phyloP scores from a whole-genome alignment of 2,113 vertebrate genomes.

The Nyctibius bracteatus region DNA sequence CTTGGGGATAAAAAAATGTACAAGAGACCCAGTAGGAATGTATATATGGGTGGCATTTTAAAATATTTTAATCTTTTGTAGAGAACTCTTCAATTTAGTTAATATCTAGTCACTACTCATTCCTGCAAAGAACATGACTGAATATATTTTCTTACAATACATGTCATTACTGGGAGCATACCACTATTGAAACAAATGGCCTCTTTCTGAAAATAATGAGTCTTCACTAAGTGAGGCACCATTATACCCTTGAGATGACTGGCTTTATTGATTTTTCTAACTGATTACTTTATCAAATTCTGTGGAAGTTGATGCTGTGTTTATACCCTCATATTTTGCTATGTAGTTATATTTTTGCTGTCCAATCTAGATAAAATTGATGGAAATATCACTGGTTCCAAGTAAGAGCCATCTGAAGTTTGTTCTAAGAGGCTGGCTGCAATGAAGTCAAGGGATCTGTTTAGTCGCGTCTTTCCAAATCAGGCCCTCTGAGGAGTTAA shows the following conservation, averaged over 20 bases:
- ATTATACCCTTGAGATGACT: background rate
- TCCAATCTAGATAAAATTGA: background rate
- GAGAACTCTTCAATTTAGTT: background rate
- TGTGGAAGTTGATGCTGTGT: background rate
- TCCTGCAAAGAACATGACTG: background rate
- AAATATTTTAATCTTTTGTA: background rate
- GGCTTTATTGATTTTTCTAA: background rate
- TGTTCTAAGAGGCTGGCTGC: background rate
- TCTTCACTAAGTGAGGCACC: background rate
- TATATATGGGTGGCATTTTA: background rate
- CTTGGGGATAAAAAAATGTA: background rate
- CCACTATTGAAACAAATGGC: background rate
- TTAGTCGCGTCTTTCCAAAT: background rate
- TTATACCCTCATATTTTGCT: background rate
- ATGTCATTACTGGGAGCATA: background rate
- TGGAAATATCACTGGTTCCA: background rate
- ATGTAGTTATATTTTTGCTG: background rate
- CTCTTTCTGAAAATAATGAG: background rate
- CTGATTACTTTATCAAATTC: background rate
- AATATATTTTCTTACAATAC: background rate
- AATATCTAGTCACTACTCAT: background rate
- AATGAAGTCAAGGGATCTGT: background rate
- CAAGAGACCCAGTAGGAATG: background rate
- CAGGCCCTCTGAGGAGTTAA: background rate
- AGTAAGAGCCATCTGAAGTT: background rate